Base-by-base conservation (phyloP, 2,888 invertebrate genomes). In the Ecdyonurus torrentis region DNA sequence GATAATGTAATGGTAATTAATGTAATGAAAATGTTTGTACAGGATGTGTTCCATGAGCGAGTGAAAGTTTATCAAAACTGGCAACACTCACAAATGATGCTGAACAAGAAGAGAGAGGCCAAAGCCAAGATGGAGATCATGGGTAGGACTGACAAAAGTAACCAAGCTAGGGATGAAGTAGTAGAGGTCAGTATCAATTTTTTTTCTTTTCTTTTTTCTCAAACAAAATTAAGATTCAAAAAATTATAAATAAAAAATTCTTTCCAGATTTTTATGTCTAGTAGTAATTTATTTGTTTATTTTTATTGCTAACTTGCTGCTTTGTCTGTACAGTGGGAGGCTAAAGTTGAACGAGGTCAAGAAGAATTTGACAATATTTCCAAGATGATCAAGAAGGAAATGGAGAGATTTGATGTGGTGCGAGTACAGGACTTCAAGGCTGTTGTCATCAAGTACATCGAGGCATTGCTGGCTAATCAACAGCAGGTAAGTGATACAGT, bases 291-390 rank as follows among this genome's bases (percentile, higher is more conserved):
- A n/a, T n/a, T n/a, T n/a, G n/a, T n/a, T n/a, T n/a, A 52, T 1
- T 52, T 52, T 1, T n/a, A n/a, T 52, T 52, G 15, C n/a, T n/a
- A 1, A 52, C n/a, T 52, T 52, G 19, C 22, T 58, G 22, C 10
- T 58, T 19, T 2, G 10, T 59, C 37, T 63, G 73, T 74, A 59
- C 71, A 93, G 88, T 94, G 94, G 95, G 94, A 96, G 74, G 81
- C 89, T 0, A 95, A 95, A 77, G 95, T 97, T n/a, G 95, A 96
- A 71, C 85, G 95, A 67, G 91, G 95, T 1, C 93, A 97, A 74
- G 90, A 92, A 69, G 96, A 95, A 72, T 98, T 98, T 76, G 93
- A 97, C 74, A 87, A 88, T 71, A 96, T 96, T 72, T 97, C 92
- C 1, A 85, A 86, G 69, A 91, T 91, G 77, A 95, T 98, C 68